Base-by-base conservation (phyloP, 2,113 vertebrate genomes). In the Lonchura striata region DNA sequence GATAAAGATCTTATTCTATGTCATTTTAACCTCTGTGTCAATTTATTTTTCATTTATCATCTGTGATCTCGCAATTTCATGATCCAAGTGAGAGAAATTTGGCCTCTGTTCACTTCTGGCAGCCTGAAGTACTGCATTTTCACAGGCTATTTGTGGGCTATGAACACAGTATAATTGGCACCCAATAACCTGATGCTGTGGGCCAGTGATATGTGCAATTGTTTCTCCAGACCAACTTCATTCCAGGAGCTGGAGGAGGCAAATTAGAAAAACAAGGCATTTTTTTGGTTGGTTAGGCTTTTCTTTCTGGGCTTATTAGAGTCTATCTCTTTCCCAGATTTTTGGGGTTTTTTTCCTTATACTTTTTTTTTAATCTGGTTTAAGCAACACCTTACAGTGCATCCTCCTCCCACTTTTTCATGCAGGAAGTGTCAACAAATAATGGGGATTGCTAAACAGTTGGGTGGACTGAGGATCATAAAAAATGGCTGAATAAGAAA, bases 1-100 rank as follows among this genome's bases (percentile, higher is more conserved):
- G 96, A 95, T 95, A 95, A 96, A 80, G 18, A 96, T 94, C 88
- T 92, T 65, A 72, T 39, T 82, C 28, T 39, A 14, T 83, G 82
- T 84, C 6, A 77, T 81, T 95, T 91, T 89, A 95, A 91, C 52
- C 19, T 92, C 37, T 44, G 12, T 89, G 80, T 75, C 54, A 84
- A 84, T 95, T 90, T 79, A 79, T 91, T 92, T 94, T 86, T 93
- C 68, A 66, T 92, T 90, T 92, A 46, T 93, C 54, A 3, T 86
- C 79, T 70, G 41, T 94, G 42, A 95, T 94, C 68, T 74, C 42
- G 42, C 47, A 83, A 59, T 90, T 88, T 82, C 46, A 25, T 88
- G 66, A 88, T 88, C 68, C 79, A 86, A 82, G 57, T 35, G 90
- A 88, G 79, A 93, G 50, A 95, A 87, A 39, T 82, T 92, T 95